A percentile compares a stretch with the other conserved stretches of the same genome.
Evolutionary conservation across 2,888 invertebrate species (phyloP).

Genomic region (Amphipoea oculea): DNA sequence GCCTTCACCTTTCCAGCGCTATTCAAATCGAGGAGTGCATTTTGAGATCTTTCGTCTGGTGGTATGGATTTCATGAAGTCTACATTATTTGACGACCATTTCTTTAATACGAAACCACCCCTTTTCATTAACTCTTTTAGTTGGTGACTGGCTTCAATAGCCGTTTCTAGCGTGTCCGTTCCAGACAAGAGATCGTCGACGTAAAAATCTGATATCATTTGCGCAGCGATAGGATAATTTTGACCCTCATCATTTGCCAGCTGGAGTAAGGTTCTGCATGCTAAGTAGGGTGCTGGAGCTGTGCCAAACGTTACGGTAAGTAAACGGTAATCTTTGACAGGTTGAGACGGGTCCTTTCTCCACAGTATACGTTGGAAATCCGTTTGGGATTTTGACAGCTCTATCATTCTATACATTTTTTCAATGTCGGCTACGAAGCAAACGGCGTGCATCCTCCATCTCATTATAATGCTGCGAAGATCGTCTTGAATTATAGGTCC

Average conservation of each 20-base stretch:
- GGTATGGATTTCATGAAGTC: too few species aligned
- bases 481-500: slow-evolving; percentile 62
- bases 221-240: slow-evolving; percentile 16
- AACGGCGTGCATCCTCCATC: slow-evolving; percentile 62
- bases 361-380: slow-evolving; percentile 27
- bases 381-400: slow-evolving; percentile 9
- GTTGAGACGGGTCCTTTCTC: slow-evolving; percentile 24
- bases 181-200: too few species aligned
- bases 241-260: too few species aligned
- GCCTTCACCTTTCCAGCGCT: too few species aligned
- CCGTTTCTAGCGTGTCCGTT: too few species aligned
- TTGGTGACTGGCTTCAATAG: too few species aligned
- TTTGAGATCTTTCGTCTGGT: too few species aligned
- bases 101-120: too few species aligned
- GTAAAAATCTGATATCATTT: too few species aligned
- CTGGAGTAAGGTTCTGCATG: neutral
- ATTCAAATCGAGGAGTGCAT: too few species aligned
- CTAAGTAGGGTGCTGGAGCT: neutral
- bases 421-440: slow-evolving; percentile 63
- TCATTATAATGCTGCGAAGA: slow-evolving; percentile 61
- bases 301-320: slow-evolving; percentile 51
- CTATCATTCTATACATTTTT: slow-evolving; percentile 67
- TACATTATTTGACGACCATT: too few species aligned
- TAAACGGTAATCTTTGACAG: neutral
- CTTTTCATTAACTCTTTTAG: too few species aligned